Evolutionary conservation across 2,797 vertebrate species (phyloP), one percentile per base, ranked within the genome.

Genomic region (Xenops minutus): DNA sequence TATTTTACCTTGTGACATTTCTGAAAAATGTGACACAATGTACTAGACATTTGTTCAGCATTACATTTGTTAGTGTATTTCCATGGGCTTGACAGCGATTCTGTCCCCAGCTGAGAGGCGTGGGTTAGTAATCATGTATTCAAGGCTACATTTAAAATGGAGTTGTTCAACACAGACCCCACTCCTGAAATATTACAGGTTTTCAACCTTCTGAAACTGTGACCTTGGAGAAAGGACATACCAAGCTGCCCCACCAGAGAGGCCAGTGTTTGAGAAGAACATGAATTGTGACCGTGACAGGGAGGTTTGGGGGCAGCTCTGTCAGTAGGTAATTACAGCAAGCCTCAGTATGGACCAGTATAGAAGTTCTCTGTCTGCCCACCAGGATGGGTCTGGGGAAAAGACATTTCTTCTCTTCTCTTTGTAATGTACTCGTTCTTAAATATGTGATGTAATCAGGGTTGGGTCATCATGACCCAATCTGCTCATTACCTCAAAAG

Each of bases 1-100:
- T 66, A 83, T 90, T 92, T 90, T 85, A 94, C 91, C 83, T 92
- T 77, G 63, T 79, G 87, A 71, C 69, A 77, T 48, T 72, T 91
- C 79, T 73, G 76, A 94, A 92, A 90, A 93, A 92, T 59, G 85
- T 88, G 73, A 74, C 67, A 58, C 1, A 0, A 88, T 32, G 82
- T 74, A 68, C 79, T 68, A 89, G 93, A 93, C 79, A 26, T 90
- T 89, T 73, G 68, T 75, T 79, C 92, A 92, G 88, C 55, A 27
- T 82, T 49, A 89, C 52, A 59, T 44, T 81, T 5, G 2, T 51
- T 66, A 62, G 73, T 21, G 20, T 52, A 54, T 93, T 93, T 92
- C 89, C 80, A 87, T 10, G 59, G 36, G 51, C 44, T 71, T 69
- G 86, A 88, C 74, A 43, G 77, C 0, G 0, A 46, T 56, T 62